Conservation (phyloP, 2,113 vertebrate species). For the Hemibagrus wyckioides region DNA sequence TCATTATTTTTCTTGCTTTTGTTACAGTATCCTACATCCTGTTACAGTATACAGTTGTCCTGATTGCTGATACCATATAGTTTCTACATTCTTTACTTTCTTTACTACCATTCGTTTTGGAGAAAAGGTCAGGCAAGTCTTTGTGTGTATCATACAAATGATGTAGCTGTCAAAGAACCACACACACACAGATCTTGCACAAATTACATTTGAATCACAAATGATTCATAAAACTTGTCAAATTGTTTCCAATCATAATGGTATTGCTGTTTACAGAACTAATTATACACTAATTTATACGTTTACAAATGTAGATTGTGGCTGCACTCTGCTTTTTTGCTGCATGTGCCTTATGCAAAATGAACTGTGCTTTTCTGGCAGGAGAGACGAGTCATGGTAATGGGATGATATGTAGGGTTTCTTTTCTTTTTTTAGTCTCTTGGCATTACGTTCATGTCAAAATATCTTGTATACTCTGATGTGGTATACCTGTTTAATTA, state of each 20-base stretch:
- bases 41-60: not conserved
- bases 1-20: not conserved
- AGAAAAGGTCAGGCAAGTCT: not conserved
- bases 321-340: conserved; percentile 3
- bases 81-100: not conserved
- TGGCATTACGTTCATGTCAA: not conserved
- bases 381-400: not conserved
- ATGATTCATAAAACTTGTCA: not conserved
- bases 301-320: conserved; percentile 13
- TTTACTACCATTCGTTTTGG: not conserved
- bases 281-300: not conserved
- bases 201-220: not conserved
- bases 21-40: too few species aligned
- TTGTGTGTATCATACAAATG: not conserved
- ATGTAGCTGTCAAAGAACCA: not conserved
- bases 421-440: not conserved
- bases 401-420: not conserved
- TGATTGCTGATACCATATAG: not conserved
- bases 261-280: conserved; percentile 5
- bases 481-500: not conserved
- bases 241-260: not conserved
- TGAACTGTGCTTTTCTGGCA: not conserved
- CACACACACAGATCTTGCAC: too few species aligned
- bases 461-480: not conserved
- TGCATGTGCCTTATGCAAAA: conserved; percentile 42